Evolutionary conservation across 1,140 invertebrate genomes (phyloP).

Genomic region (Drosophila teissieri): DNA sequence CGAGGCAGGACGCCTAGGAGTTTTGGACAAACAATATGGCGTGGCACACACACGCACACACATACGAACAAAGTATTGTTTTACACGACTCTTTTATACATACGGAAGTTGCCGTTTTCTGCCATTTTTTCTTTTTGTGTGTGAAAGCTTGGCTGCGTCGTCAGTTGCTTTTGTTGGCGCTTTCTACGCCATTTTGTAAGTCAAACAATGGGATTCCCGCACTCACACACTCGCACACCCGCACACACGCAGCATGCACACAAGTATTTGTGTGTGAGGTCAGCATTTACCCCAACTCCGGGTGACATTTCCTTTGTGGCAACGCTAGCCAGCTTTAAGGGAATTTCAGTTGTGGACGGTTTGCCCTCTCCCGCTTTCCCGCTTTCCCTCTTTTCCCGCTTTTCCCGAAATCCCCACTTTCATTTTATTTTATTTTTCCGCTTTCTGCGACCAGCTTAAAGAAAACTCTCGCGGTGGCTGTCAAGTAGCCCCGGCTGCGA

Average conservation of each 20-base stretch:
- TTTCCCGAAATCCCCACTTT: neutral
- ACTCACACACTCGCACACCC: constrained; percentile 15
- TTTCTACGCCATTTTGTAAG: constrained; percentile 81
- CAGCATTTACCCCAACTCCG: constrained; percentile 43
- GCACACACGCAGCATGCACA: constrained; percentile 18
- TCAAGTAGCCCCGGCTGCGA: constrained; percentile 59
- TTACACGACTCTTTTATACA: constrained; percentile 80
- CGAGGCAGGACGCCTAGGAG: constrained; percentile 13
- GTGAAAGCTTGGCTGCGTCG: constrained; percentile 52
- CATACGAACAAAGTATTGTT: constrained; percentile 69
- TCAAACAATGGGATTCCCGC: constrained; percentile 70
- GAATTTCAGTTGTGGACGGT: constrained; percentile 48
- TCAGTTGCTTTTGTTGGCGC: constrained; percentile 66
- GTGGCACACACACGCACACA: constrained; percentile 6
- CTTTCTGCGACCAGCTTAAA: constrained; percentile 56
- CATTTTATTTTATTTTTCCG: constrained; percentile 31
- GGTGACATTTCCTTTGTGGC: constrained; percentile 69
- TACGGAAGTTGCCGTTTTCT: constrained; percentile 75
- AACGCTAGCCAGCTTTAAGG: constrained; percentile 51
- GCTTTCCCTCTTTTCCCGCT: neutral
- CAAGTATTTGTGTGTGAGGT: constrained; percentile 49
- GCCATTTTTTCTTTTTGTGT: constrained; percentile 10
- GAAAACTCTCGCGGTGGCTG: constrained; percentile 65
- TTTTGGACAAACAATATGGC: constrained; percentile 77
- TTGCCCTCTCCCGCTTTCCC: constrained; percentile 12